A percentile compares a stretch with the other conserved stretches of the same genome.
Conservation (phyloP, 23 tunicate genomes). For the Trididemnum miniatum region DNA sequence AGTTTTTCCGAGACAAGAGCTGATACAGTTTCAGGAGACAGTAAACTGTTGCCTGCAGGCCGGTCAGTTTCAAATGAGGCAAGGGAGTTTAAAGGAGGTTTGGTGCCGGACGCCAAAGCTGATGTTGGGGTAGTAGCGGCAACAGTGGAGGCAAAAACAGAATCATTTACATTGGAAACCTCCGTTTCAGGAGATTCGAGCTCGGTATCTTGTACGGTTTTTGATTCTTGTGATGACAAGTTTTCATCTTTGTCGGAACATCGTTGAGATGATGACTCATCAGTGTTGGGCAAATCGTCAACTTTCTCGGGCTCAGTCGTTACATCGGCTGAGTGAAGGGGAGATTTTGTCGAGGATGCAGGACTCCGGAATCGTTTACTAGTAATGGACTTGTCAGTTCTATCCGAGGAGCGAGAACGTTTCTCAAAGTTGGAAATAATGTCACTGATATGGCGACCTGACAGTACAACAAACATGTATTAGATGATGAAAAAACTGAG, state of each 20-base stretch:
- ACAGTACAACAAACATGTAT: not conserved
- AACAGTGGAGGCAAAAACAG: conserved; percentile 31
- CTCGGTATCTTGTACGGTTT: too few relatives aligned
- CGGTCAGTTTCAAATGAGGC: not conserved
- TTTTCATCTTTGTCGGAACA: too few relatives aligned
- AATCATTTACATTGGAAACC: conserved; percentile 13
- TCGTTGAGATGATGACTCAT: too few relatives aligned
- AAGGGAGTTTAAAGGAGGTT: conserved; percentile 18
- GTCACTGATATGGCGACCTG: conserved; percentile 64
- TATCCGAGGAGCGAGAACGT: conserved; percentile 57
- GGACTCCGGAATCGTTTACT: not conserved
- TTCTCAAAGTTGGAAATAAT: conserved; percentile 76
- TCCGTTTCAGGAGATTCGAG: not conserved
- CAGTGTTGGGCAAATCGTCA: too few relatives aligned
- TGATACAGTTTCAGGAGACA: conserved; percentile 30
- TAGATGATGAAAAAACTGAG: too few relatives aligned
- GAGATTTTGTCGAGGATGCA: conserved; percentile 26
- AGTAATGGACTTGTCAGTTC: not conserved
- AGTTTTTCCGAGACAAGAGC: conserved; percentile 32
- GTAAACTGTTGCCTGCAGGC: not conserved
- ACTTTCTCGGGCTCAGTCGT: too few relatives aligned
- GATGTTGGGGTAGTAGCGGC: not conserved
- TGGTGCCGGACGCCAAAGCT: conserved; percentile 17
- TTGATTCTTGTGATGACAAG: too few relatives aligned
- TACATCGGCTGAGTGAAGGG: too few relatives aligned